Evolutionary conservation across 1,140 invertebrate genomes (phyloP).

Genomic region (Oncopeltus fasciatus): DNA sequence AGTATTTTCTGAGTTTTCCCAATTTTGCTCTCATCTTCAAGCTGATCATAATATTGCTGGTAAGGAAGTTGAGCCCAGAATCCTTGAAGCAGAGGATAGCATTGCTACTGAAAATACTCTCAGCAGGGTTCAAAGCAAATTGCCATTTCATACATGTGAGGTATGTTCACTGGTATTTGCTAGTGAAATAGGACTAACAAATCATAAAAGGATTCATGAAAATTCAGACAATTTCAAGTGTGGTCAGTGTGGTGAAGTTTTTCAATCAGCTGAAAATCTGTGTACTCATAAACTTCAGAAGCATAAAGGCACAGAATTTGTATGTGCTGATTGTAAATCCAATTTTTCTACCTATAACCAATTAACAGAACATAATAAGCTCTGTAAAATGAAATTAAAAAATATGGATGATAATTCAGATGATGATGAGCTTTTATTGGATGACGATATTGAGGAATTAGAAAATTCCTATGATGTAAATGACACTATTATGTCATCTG

Average conservation of each 20-base stretch:
- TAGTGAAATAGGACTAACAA: constrained; percentile 17
- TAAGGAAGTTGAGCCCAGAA: not conserved
- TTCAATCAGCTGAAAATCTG: constrained; percentile 4
- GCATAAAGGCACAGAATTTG: constrained; percentile 17
- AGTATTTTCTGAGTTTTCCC: constrained; percentile 27
- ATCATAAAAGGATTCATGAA: constrained; percentile 16
- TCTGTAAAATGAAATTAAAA: constrained; percentile 11
- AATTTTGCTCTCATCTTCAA: constrained; percentile 28
- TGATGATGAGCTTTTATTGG: not conserved
- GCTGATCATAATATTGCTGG: constrained; percentile 28
- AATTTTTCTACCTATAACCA: constrained; percentile 11
- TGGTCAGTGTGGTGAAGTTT: constrained; percentile 20
- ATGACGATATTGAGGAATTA: not conserved
- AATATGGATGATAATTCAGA: not conserved
- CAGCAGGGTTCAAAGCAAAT: constrained; percentile 11
- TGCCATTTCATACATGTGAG: constrained; percentile 17
- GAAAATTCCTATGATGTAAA: not conserved
- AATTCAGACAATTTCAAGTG: constrained; percentile 18
- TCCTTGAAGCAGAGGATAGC: not conserved
- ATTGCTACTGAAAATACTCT: constrained; percentile 20
- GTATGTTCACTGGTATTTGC: constrained; percentile 19
- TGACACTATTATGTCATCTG: constrained; percentile 1
- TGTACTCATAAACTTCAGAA: constrained; percentile 4
- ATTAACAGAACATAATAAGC: constrained; percentile 16
- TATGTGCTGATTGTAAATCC: constrained; percentile 19